Evolutionary conservation across 64 coral and sea anemone species (phyloP), one percentile per base, ranked within the genome.

Genomic region (Pocillopora verrucosa): DNA sequence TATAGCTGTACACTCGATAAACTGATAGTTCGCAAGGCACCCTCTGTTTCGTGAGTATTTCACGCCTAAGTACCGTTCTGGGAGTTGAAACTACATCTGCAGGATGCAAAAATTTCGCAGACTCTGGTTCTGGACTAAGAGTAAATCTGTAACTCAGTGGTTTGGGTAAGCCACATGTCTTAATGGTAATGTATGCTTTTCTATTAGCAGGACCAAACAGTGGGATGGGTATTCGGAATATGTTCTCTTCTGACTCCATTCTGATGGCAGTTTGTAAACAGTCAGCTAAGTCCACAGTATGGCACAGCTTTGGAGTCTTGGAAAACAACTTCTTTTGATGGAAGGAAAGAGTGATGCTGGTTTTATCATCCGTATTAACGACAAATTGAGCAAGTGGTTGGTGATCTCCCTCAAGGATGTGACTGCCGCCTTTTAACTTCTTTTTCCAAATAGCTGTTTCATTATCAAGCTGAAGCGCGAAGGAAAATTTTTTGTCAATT

Each of bases 181-280:
- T 61, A 3, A 80, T 15, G 13, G 58, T 80, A 11, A 80, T 59
- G 26, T 80, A 80, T 4, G 59, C 78, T 61, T 62, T 80, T 17
- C 78, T 80, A 58, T 80, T 61, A 61, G 78, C 78, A 16, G 78
- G 78, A 35, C 78, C 78, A 80, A 80, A 80, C 10, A 80, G 59
- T 36, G 78, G 78, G 61, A 80, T 80, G 0, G 58, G 78, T 16
- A 80, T 80, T 1, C 78, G 78, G 57, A 80, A 80, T 16, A 30
- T 25, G 58, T 80, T 58, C 24, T 25, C 16, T 16, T 16, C 7
- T 16, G 58, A 17, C 30, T 80, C 58, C 59, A 59, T 5, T 7
- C 25, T 62, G 58, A 80, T 58, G 61, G 78, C 78, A 34, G 78
- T 62, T 80, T 80, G 58, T 9, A 80, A 26, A 14, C 59, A 61